Evolutionary conservation across 2,888 invertebrate genomes (phyloP).

Genomic region (Schizaphis graminum): DNA sequence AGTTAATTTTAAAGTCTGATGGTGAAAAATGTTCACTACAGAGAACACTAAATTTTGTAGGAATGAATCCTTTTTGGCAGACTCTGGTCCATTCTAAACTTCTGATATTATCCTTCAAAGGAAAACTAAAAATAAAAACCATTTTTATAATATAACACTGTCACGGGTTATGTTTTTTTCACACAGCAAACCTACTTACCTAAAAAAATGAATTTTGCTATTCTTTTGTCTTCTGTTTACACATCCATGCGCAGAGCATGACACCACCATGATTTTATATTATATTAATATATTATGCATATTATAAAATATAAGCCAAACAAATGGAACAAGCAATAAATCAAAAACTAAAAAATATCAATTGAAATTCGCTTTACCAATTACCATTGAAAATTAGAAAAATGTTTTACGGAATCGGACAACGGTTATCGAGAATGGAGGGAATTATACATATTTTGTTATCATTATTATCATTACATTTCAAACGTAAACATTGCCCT

Average conservation of each 20-base stretch:
- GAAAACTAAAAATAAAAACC: slow-evolving; percentile 4
- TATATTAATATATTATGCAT: neutral
- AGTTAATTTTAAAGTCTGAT: neutral
- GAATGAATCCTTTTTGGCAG: slow-evolving; percentile 2
- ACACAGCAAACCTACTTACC: neutral
- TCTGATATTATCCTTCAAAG: neutral
- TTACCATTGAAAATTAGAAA: too few relatives aligned
- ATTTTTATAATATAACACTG: neutral
- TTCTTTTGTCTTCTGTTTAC: neutral
- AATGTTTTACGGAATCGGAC: too few relatives aligned
- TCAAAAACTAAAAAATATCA: too few relatives aligned
- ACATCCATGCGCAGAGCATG: neutral
- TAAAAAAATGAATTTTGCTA: neutral
- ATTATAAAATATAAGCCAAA: neutral
- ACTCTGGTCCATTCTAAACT: neutral
- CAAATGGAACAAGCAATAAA: neutral
- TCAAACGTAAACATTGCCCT: neutral
- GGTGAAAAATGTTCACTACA: neutral
- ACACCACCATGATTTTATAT: neutral
- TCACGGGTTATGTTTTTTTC: neutral
- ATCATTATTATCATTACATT: neutral
- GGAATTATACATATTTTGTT: neutral
- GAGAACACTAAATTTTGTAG: neutral
- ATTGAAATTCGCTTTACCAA: too few relatives aligned
- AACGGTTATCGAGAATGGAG: too few relatives aligned